Base-by-base conservation (phyloP, 1,140 invertebrate genomes). In the Atta texana region DNA sequence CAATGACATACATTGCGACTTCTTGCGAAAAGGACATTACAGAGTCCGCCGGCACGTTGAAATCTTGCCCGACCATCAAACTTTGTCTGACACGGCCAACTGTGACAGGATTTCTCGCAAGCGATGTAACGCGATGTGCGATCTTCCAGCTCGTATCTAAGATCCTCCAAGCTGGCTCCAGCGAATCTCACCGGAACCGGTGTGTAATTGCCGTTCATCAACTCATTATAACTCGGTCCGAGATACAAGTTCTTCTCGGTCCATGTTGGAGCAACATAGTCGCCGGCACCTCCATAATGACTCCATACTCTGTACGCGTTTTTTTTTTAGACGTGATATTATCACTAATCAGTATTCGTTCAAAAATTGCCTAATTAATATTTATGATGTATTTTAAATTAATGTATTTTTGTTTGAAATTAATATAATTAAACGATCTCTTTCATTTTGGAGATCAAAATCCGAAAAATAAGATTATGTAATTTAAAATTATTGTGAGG, bases 221-320 rank as follows among this genome's bases (percentile, higher is more conserved):
- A 77, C 57, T 95, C 91, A 8, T 92, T 74, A 69, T 92, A 91
- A 28, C 86, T 31, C 1, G 88, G 74, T 5, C 94, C 94, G 0
- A 95, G 85, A 57, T 93, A 95, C 2, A 92, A 39, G 16, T 93
- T 78, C 53, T 94, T 95, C 1, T 89, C 68, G 0, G 89, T 76
- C 94, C 94, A 94, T 0, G 80, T 87, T 10, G 90, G 74, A 14
- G 75, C 28, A 2, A 72, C 12, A 4, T 77, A 86, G 51, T 93
- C 91, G n/a, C 89, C 92, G 0, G 89, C 91, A 3, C 90, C 91
- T 55, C 92, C 88, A 24, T 92, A 92, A 53, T 87, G 90, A n/a
- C 71, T 66, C 90, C 91, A 92, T 59, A 92, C 51, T 80, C 91
- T 89, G 21, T 14, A 85, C 6, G 12, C 2, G 31, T 3, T 63